A percentile compares a stretch with the other conserved stretches of the same genome.
Conservation (phyloP, 2,113 vertebrate species). For the Pedionomus torquatus region DNA sequence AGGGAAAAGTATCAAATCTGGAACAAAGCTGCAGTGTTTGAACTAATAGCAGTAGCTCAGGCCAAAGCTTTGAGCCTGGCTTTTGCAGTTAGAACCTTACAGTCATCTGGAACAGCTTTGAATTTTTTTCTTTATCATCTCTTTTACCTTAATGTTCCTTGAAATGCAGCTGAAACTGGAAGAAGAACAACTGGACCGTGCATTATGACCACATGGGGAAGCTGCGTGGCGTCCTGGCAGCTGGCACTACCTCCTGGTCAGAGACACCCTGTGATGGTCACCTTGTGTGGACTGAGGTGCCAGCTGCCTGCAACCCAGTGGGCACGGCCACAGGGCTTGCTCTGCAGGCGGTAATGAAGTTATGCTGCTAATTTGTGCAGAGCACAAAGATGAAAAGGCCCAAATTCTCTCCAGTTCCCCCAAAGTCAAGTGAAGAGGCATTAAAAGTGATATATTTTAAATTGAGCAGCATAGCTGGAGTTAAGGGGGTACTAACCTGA, state of each 20-base stretch:
- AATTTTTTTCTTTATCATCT: neutral
- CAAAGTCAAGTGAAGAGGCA: neutral
- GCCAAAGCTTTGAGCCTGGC: constrained; percentile 37
- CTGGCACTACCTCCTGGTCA: neutral
- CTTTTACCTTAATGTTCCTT: constrained; percentile 37
- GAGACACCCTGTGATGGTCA: neutral
- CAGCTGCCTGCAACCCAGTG: neutral
- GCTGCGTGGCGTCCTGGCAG: neutral
- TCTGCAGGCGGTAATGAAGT: neutral
- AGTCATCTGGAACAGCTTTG: constrained; percentile 60
- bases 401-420: neutral
- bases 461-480: neutral
- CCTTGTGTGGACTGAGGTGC: rapidly evolving
- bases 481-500: neutral
- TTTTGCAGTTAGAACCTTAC: neutral
- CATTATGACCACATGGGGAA: neutral
- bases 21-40: constrained; percentile 31
- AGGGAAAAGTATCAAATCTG: neutral
- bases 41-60: constrained; percentile 28
- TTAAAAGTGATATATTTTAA: neutral
- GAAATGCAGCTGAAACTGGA: constrained; percentile 35
- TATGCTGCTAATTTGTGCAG: neutral
- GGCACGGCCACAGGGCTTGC: neutral
- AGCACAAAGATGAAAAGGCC: neutral
- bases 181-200: neutral